Base-by-base conservation (phyloP, 2,113 vertebrate species). In the Peromyscus polionotus region DNA sequence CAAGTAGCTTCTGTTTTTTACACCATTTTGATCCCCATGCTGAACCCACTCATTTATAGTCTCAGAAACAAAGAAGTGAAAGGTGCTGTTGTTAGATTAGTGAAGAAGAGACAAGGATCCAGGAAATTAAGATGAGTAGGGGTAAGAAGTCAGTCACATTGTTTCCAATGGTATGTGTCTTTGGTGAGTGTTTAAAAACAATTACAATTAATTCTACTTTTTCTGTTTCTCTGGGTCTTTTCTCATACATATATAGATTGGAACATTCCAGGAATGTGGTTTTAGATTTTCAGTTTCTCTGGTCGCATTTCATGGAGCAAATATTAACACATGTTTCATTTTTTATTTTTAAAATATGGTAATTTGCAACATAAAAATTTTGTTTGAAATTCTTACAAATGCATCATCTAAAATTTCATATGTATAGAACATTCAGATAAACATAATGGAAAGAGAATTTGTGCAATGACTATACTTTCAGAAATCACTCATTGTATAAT, bases 251-350 rank as follows among this genome's bases (percentile, higher is more conserved):
- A n/a, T 31, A 36, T 36, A 33, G 2, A 19, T 42, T 88, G n/a
- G 0, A 4, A 3, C 68, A 80, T 70, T n/a, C 13, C 1, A 28
- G 1, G 0, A 65, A 28, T 70, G 6, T 33, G 36, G 12, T 22
- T 86, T 86, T 61, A 86, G 24, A 45, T 75, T 28, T 68, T 3
- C 7, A 13, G 42, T 42, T 0, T 77, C 20, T 10, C 7, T 9
- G 45, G 6, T 7, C 26, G 2, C 26, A 73, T 85, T 26, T 73
- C 1, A n/a, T 33, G 4, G 8, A 85, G 33, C 5, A 33, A 61
- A 3, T 14, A 0, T 75, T 70, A 67, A 57, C 9, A 33, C 59
- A 1, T 24, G 0, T 7, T 14, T 36, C 2, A 16, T 36, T 16
- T 70, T 36, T 61, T 61, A 67, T 7, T 70, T 96, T 90, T 70